Base-by-base conservation (phyloP, 1,140 invertebrate species). In the Neodiprion pinetum region DNA sequence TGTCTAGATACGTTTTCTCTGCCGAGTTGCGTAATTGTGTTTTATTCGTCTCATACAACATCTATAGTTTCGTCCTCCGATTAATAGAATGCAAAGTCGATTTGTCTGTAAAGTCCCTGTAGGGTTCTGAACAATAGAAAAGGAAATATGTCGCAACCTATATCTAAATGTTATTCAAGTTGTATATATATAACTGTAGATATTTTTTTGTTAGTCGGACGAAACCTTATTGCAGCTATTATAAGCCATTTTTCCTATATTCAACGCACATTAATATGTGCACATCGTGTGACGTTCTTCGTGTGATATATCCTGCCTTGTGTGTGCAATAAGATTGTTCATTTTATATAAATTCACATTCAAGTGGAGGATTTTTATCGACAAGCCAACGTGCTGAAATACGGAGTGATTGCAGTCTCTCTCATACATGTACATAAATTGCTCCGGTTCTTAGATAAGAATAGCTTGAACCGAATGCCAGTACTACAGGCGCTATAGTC, bases 11-110 rank as follows among this genome's bases (percentile, higher is more conserved):
- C 53, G n/a, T 12, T 61, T 17, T 61, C 53, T 61, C n/a, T 49
- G 71, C 11, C 72, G 77, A 78, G 75, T 74, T 73, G 53, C 70
- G 75, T 78, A 78, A 78, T 78, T 78, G 75, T 76, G 74, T 78
- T 78, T 78, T 78, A 78, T 78, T 76, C 73, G 76, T 40, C 28
- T 40, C 1, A 40, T 40, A 1, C 28, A 40, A 40, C 28, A 5
- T 40, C 2, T 40, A 40, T 40, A 40, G 28, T 40, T 40, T 40
- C 5, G 28, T 40, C 5, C 28, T 40, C 28, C 2, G 1, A 40
- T 40, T 40, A 40, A 40, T 40, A 40, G 0, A 40, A 40, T 40
- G 28, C 2, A 40, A 40, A 40, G 28, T 40, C 5, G 28, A 40
- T 40, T 40, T 40, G 28, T 40, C 28, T 40, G 5, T 5, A 40